Percentiles rank a stretch among this genome's conserved stretches.
Conservation (phyloP, 2,113 vertebrate genomes). For the Ophthalmolycus amberensis region DNA sequence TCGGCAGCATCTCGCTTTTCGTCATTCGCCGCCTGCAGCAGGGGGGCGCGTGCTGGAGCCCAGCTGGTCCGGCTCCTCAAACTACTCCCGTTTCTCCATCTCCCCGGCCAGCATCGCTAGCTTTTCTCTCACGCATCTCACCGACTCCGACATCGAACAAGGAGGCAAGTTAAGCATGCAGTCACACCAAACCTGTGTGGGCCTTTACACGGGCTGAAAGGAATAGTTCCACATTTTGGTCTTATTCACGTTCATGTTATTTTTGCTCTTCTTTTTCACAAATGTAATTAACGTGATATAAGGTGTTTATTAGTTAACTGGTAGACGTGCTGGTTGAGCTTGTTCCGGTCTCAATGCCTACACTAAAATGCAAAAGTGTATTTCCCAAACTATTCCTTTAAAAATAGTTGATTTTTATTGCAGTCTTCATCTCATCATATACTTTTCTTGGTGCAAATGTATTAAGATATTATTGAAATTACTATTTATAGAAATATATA, state of each 20-base stretch:
- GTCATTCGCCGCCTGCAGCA: slow-evolving; percentile 84
- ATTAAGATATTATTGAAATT: not conserved
- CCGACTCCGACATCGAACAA: slow-evolving; percentile 97
- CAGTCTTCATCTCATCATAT: not conserved
- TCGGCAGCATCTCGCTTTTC: slow-evolving; percentile 86
- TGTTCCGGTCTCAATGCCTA: not conserved
- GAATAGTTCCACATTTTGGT: not conserved
- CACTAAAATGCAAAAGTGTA: not conserved
- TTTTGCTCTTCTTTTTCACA: not conserved
- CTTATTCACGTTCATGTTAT: too few relatives aligned
- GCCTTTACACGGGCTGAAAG: not conserved
- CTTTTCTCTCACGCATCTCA: slow-evolving; percentile 97
- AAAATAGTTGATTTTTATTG: not conserved
- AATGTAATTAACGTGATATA: too few relatives aligned
- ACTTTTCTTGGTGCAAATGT: not conserved
- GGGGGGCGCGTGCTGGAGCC: slow-evolving; percentile 82
- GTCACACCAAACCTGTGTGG: not conserved
- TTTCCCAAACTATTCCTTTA: not conserved
- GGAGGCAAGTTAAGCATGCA: slow-evolving; percentile 85
- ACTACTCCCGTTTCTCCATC: slow-evolving; percentile 95
- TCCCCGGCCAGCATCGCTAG: slow-evolving; percentile 95
- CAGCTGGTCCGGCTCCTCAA: slow-evolving; percentile 88
- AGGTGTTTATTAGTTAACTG: too few relatives aligned
- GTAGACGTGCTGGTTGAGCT: too few relatives aligned
- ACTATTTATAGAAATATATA: too few relatives aligned